Conservation (phyloP, 2,888 invertebrate genomes). For the Ophioninae sp. region DNA sequence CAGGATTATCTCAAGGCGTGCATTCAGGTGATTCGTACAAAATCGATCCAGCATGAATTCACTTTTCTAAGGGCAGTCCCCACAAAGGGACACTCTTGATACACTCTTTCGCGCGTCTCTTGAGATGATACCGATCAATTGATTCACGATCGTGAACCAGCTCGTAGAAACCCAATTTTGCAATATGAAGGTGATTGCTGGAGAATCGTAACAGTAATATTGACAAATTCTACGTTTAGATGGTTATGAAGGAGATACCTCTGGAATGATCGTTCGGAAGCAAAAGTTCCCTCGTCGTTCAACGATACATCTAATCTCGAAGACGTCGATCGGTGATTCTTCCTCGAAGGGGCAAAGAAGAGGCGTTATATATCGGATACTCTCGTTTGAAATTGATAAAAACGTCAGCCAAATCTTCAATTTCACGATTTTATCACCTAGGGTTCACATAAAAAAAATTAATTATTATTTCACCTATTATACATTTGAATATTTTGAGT, state of each 20-base stretch:
- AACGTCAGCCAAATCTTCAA: too few species aligned
- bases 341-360: too few species aligned
- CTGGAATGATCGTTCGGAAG: constrained; percentile 82
- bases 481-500: too few species aligned
- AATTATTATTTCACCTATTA: too few species aligned
- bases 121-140: background rate
- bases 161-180: too few species aligned
- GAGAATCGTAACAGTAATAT: background rate
- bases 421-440: too few species aligned
- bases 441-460: too few species aligned
- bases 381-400: too few species aligned
- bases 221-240: constrained; percentile 82
- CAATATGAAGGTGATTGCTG: background rate
- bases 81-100: too few species aligned
- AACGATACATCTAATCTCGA: background rate
- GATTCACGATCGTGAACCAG: too few species aligned
- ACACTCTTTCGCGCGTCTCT: constrained; percentile 40
- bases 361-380: too few species aligned
- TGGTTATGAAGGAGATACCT: constrained; percentile 88
- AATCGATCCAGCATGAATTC: constrained; percentile 27
- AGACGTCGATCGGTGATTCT: background rate
- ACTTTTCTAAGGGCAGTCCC: too few species aligned
- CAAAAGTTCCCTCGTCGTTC: background rate
- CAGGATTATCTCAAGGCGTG: constrained; percentile 92
- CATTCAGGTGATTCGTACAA: constrained; percentile 87